Base-by-base conservation (phyloP, 2,797 vertebrate species). In the Lacerta agilis region DNA sequence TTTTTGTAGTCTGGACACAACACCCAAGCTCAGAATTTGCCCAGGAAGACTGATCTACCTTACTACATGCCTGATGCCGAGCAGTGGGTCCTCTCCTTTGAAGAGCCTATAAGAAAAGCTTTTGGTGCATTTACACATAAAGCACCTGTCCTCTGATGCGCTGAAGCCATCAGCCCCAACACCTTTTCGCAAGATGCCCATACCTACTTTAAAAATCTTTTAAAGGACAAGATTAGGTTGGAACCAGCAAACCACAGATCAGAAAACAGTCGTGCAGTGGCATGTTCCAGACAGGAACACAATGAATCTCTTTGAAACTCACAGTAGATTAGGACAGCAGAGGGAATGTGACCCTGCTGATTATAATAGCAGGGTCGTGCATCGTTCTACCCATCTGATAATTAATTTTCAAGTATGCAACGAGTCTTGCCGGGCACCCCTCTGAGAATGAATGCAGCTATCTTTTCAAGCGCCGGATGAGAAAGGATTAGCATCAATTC, bases 401-500 rank as follows among this genome's bases (percentile, higher is more conserved):
- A 96, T 95, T 96, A 94, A 96, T 94, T 94, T 94, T 84, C 88
- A 82, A 94, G 94, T 55, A 85, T 0, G 0, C 87, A 91, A 92
- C 7, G 89, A 94, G 91, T 69, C 92, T 86, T 83, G 0, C 2
- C 0, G 0, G 89, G 81, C 88, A 87, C 58, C 89, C 88, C 38
- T 90, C 1, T 0, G 89, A 86, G 94, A 84, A 90, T 0, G 5
- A 92, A 78, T 0, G 2, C 87, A 0, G 88, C 73, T 72, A 27
- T 89, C 89, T 89, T 20, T 91, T 90, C 86, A 45, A 41, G 91
- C 0, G 0, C 85, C 0, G 6, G 80, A 36, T 85, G 90, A 90
- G 89, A 86, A 0, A 0, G 90, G 91, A 94, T 93, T 87, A 86
- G 86, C 86, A 92, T 82, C 91, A 81, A 90, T 92, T 94, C 93